Evolutionary conservation across 2,113 vertebrate genomes (phyloP), one percentile per base, ranked within the genome.

Genomic region (Anoplopoma fimbria): DNA sequence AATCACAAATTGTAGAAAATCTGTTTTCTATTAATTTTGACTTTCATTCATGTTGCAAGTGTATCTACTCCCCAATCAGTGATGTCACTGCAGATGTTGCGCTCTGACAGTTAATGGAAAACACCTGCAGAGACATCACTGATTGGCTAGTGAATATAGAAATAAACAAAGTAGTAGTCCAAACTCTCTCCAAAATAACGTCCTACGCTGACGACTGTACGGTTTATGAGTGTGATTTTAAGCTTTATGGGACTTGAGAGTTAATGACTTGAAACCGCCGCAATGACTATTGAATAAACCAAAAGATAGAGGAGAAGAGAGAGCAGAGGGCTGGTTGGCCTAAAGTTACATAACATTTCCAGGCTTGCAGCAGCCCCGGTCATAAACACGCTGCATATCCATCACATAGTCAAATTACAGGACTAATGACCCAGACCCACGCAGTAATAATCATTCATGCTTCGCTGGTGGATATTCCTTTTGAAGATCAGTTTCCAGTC

Each of bases 401-500:
- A 80, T 91, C 83, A 84, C 69, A 64, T 55, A 60, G 85, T 89
- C 79, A 79, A 63, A 89, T 92, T 91, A 81, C 82, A 85, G 25
- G 60, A 69, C 69, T 87, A 87, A 88, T 75, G 83, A 73, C 77
- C 72, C 78, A 33, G 42, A 53, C 77, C 80, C 75, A 25, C 38
- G 64, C 75, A 51, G 71, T 3, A 65, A 77, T 73, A 77, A 86
- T 86, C 23, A 57, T 38, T 82, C 64, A 27, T 71, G 81, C 77
- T 81, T 51, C 79, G 71, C 87, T 74, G 82, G 75, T 72, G 77
- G 67, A 62, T 77, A 63, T 71, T 75, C 21, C 83, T 62, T 87
- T 75, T 82, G 78, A 89, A 72, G 90, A 72, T 89, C 79, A 38
- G 79, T 78, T 88, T 75, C 64, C 47, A 61, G 74, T 81, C 85